Evolutionary conservation across 1,140 invertebrate genomes (phyloP).

Genomic region (Bombyx mori): DNA sequence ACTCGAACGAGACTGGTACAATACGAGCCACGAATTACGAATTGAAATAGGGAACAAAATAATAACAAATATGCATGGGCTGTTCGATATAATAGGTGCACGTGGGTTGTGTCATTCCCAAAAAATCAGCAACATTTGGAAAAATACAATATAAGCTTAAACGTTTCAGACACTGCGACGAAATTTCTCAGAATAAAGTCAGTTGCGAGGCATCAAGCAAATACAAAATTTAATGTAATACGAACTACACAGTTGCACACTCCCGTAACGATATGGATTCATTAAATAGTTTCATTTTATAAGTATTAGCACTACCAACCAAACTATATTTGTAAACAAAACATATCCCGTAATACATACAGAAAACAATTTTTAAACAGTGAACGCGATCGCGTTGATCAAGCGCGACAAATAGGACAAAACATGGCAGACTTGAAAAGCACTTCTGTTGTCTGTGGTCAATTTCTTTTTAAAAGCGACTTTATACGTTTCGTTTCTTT

Average conservation of each 20-base stretch:
- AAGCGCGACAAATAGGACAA: slow-evolving; percentile 72
- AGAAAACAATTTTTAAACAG: slow-evolving; percentile 58
- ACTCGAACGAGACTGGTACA: slow-evolving; percentile 51
- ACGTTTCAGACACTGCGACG: slow-evolving; percentile 33
- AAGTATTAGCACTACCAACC: slow-evolving; percentile 50
- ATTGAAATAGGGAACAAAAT: slow-evolving; percentile 74
- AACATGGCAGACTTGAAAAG: slow-evolving; percentile 71
- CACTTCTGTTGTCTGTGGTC: slow-evolving; percentile 63
- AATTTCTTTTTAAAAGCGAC: slow-evolving; percentile 53
- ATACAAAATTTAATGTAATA: slow-evolving; percentile 61
- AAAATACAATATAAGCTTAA: slow-evolving; percentile 25
- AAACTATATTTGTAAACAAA: slow-evolving; percentile 69
- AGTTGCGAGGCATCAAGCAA: slow-evolving; percentile 44
- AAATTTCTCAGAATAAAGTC: slow-evolving; percentile 40
- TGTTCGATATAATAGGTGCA: slow-evolving; percentile 66
- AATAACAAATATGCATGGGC: slow-evolving; percentile 76
- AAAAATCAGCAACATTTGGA: slow-evolving; percentile 27
- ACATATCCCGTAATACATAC: slow-evolving; percentile 62
- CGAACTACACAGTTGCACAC: slow-evolving; percentile 57
- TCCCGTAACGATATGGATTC: slow-evolving; percentile 45
- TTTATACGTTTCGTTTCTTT: slow-evolving; percentile 15
- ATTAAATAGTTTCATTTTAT: slow-evolving; percentile 38
- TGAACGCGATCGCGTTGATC: slow-evolving; percentile 65
- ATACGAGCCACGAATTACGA: slow-evolving; percentile 7
- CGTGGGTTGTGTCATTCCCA: slow-evolving; percentile 62